Base-by-base conservation (phyloP, 2,888 invertebrate genomes). In the Taphrorychus bicolor region DNA sequence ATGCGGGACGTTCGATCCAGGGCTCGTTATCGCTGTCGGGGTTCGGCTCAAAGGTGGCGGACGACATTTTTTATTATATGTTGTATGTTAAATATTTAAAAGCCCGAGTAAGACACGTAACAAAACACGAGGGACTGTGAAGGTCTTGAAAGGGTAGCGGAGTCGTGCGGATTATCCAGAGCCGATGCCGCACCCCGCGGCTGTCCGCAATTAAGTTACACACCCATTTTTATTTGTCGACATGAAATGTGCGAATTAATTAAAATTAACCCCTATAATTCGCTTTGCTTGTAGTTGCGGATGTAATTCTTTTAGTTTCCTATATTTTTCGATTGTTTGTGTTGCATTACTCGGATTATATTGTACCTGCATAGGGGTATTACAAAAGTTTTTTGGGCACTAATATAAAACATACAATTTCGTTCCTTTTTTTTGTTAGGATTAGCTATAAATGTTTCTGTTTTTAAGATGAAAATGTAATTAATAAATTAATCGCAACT, bases 1-100 rank as follows among this genome's bases (percentile, higher is more conserved):
- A 81, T 22, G 90, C 86, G 63, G 86, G 83, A 71, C 84, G 85
- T 80, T 94, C 94, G 64, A 94, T 85, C 93, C 93, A 91, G 74
- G 89, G 78, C 70, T 82, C 82, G 40, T 79, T 75, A 63, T 77
- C 75, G 21, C 79, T 77, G 24, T 77, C 71, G 9, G 82, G 82
- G 73, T 82, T 81, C 5, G 82, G 80, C 66, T 79, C 76, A 73
- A 82, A 82, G 45, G 80, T 81, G 5, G 79, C 80, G 77, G 77
- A 78, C 19, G 60, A 59, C 64, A 64, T 68, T 48, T 66, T 67
- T 57, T 57, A 19, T 19, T 51, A 45, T 45, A 14, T 7, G 23
- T 32, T 40, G 18, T 51, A 23, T 24, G 7, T 14, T 45, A 45
- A 45, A 45, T 45, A 45, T 45, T 45, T 45, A 45, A 45, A 45